A percentile compares a stretch with the other conserved stretches of the same genome.
Evolutionary conservation across 2,113 vertebrate species (phyloP).

Genomic region (Talpa occidentalis): DNA sequence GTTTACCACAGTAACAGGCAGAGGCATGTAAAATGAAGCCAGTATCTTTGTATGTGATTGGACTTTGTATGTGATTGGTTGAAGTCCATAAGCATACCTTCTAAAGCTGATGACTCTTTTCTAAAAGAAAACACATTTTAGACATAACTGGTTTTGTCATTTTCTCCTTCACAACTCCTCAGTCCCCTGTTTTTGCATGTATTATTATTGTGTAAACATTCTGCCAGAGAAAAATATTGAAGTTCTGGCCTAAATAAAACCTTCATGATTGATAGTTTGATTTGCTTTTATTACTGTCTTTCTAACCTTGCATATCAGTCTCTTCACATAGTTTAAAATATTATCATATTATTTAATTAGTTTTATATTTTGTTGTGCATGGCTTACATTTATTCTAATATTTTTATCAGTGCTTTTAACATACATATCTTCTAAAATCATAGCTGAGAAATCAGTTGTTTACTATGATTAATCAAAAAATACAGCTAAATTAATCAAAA

Average conservation of each 20-base stretch:
- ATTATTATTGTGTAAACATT: not conserved
- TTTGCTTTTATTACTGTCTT: slow-evolving; percentile 37
- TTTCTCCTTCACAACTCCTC: fast-evolving
- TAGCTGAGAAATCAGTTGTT: not conserved
- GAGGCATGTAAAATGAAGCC: not conserved
- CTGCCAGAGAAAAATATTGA: slow-evolving; percentile 22
- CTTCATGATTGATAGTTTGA: slow-evolving; percentile 17
- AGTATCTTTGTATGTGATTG: not conserved
- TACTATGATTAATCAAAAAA: not conserved
- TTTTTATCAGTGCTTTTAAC: slow-evolving; percentile 14
- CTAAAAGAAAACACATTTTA: slow-evolving; percentile 25
- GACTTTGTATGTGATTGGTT: not conserved
- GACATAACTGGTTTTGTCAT: not conserved
- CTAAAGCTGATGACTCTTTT: not conserved
- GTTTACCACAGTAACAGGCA: not conserved
- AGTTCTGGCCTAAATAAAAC: slow-evolving; percentile 44
- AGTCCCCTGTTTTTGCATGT: not conserved
- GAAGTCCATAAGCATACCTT: not conserved
- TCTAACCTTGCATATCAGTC: slow-evolving; percentile 8
- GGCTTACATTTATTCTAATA: slow-evolving; percentile 20
- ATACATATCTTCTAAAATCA: not conserved
- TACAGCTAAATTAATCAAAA: not conserved
- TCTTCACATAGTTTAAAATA: slow-evolving; percentile 41
- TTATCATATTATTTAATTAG: not conserved
- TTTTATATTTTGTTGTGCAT: slow-evolving; percentile 22